These are phyloP conservation scores for Trachymyrmex cornetzi DNA, from an alignment of 1,140 invertebrate species.

Conservation along the genomic window DNA sequence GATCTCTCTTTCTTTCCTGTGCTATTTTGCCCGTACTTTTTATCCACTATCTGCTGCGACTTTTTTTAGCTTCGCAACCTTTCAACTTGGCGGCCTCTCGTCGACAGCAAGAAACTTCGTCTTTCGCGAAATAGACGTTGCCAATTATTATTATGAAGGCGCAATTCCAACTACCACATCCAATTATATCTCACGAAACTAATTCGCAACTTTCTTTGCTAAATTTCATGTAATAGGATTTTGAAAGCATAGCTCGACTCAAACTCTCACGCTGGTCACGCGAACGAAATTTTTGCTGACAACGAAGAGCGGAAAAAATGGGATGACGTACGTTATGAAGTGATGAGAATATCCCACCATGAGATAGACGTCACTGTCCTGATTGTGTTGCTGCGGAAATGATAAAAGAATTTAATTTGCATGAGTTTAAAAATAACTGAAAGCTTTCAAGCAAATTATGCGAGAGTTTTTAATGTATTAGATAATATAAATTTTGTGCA, in stretches of 20 bases:
- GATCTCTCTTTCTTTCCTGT: not conserved
- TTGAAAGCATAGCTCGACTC: conserved; percentile 70
- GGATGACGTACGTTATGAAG: conserved; percentile 37
- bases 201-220: conserved; percentile 75
- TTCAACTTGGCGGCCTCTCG: not conserved
- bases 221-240: conserved; percentile 75
- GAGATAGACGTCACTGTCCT: conserved; percentile 33
- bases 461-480: not conserved
- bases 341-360: conserved; percentile 39
- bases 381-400: conserved; percentile 19
- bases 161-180: conserved; percentile 70
- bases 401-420: conserved; percentile 48
- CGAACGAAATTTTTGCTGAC: conserved; percentile 68
- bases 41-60: conserved; percentile 7
- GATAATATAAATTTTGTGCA: conserved; percentile 30
- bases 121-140: conserved; percentile 66
- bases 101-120: conserved; percentile 58
- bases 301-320: conserved; percentile 24
- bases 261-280: conserved; percentile 62
- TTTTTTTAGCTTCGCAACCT: not conserved
- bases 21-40: conserved; percentile 10
- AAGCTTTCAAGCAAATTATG: conserved; percentile 18
- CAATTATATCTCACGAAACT: conserved; percentile 76
- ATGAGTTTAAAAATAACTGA: conserved; percentile 24
- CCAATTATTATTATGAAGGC: conserved; percentile 75